A percentile compares a stretch with the other conserved stretches of the same genome.
Evolutionary conservation across 1,140 invertebrate species (phyloP).

Genomic region (Thrips palmi): DNA sequence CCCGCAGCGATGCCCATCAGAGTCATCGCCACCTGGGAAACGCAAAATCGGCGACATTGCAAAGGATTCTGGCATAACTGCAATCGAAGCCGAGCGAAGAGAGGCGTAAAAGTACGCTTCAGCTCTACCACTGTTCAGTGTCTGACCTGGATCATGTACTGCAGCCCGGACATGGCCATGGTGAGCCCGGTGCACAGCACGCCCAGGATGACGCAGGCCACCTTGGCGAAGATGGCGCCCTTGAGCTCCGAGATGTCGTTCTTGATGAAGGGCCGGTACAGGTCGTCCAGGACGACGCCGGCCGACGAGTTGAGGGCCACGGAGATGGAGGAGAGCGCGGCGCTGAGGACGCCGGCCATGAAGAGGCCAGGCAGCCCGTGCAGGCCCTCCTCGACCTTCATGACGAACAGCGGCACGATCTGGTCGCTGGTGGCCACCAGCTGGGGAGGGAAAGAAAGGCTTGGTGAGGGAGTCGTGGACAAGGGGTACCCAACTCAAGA

Average conservation of each 20-base stretch:
- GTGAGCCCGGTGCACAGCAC: not conserved
- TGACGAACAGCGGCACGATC: slow-evolving; percentile 47
- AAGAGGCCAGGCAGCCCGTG: slow-evolving; percentile 63
- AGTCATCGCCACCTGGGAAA: slow-evolving; percentile 58
- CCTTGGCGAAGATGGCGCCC: slow-evolving; percentile 12
- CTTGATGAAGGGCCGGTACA: slow-evolving; percentile 44
- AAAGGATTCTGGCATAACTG: too few relatives aligned
- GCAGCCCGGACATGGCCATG: too few relatives aligned
- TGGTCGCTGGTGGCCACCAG: slow-evolving; percentile 33
- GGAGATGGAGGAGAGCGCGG: slow-evolving; percentile 56
- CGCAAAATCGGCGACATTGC: too few relatives aligned
- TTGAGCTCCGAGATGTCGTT: slow-evolving; percentile 8
- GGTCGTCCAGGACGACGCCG: slow-evolving; percentile 63
- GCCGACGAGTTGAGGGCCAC: slow-evolving; percentile 67
- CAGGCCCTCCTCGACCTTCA: slow-evolving; percentile 39
- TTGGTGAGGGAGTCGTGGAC: not conserved
- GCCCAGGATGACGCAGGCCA: not conserved
- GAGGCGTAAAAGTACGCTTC: too few relatives aligned
- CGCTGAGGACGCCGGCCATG: slow-evolving; percentile 52
- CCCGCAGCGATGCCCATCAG: slow-evolving; percentile 65
- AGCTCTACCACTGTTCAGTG: too few relatives aligned
- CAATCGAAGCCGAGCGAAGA: too few relatives aligned
- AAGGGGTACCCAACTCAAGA: too few relatives aligned
- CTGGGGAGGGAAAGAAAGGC: slow-evolving; percentile 2
- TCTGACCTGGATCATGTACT: too few relatives aligned